These are phyloP conservation scores for Hyles lineata DNA, from an alignment of 2,888 invertebrate species.

Conservation along the genomic window DNA sequence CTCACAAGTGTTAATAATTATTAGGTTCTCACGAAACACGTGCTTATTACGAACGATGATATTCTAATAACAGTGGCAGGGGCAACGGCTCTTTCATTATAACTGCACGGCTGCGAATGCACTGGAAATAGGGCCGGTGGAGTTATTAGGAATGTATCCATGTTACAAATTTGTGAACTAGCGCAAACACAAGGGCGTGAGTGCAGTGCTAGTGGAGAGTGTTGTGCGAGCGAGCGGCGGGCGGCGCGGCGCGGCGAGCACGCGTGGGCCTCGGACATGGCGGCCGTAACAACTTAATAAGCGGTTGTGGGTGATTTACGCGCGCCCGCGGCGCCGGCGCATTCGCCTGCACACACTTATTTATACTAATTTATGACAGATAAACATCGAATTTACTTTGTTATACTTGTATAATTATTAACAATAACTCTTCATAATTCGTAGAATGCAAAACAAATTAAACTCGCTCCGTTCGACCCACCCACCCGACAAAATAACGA, in stretches of 20 bases:
- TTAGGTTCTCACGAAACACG: slow-evolving; percentile 8
- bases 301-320: slow-evolving; percentile 82
- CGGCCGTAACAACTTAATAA: slow-evolving; percentile 83
- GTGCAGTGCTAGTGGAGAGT: slow-evolving; percentile 47
- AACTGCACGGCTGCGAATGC: not conserved
- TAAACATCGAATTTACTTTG: slow-evolving; percentile 63
- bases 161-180: slow-evolving; percentile 60
- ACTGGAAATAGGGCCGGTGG: slow-evolving; percentile 13
- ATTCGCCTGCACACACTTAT: slow-evolving; percentile 66
- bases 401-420: slow-evolving; percentile 35
- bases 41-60: slow-evolving; percentile 25
- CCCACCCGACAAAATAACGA: not conserved
- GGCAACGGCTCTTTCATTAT: slow-evolving; percentile 22
- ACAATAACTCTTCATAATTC: slow-evolving; percentile 23
- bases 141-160: slow-evolving; percentile 22
- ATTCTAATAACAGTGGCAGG: slow-evolving; percentile 22
- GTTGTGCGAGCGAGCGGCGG: slow-evolving; percentile 43
- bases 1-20: slow-evolving; percentile 35
- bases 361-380: slow-evolving; percentile 82
- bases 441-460: slow-evolving; percentile 26
- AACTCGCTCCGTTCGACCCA: not conserved
- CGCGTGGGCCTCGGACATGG: slow-evolving; percentile 80
- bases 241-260: slow-evolving; percentile 43
- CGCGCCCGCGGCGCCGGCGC: slow-evolving; percentile 81
- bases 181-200: slow-evolving; percentile 77